A percentile compares a stretch with the other conserved stretches of the same genome.
Conservation (phyloP, 2,113 vertebrate genomes). For the Pachycephala philippinensis region DNA sequence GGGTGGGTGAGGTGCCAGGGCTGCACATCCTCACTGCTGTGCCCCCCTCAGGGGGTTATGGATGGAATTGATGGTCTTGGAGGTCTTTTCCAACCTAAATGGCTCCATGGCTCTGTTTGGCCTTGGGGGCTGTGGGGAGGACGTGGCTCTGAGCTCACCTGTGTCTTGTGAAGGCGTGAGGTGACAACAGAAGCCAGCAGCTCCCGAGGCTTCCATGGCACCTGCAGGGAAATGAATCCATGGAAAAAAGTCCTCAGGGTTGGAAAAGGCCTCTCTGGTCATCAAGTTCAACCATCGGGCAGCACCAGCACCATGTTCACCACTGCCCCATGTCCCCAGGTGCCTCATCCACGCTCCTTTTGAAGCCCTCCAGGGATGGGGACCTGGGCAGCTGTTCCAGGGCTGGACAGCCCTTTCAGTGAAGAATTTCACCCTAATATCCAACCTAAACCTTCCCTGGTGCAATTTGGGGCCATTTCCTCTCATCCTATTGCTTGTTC, state of each 20-base stretch:
- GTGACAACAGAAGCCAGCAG: neutral
- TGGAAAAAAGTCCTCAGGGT: no score
- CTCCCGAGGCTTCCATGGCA: fast-evolving
- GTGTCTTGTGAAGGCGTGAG: neutral
- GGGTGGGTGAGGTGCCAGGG: neutral
- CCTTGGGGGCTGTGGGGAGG: neutral
- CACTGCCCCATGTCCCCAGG: neutral
- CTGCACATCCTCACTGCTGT: neutral
- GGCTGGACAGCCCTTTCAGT: neutral
- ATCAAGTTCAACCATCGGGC: neutral
- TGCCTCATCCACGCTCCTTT: neutral
- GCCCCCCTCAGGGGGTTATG: neutral
- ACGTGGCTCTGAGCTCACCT: fast-evolving
- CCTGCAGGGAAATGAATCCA: neutral
- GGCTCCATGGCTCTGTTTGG: neutral
- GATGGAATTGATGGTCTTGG: neutral
- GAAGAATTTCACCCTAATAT: neutral
- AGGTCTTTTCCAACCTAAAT: neutral
- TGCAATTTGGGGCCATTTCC: neutral
- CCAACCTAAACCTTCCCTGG: neutral
- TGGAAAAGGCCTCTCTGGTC: neutral
- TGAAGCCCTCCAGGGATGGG: neutral
- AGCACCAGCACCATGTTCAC: fast-evolving
- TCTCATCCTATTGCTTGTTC: fast-evolving
- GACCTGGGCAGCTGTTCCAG: neutral